phyloP scores from a whole-genome alignment of 2,888 invertebrate genomes.

The Barypeithes pellucidus region DNA sequence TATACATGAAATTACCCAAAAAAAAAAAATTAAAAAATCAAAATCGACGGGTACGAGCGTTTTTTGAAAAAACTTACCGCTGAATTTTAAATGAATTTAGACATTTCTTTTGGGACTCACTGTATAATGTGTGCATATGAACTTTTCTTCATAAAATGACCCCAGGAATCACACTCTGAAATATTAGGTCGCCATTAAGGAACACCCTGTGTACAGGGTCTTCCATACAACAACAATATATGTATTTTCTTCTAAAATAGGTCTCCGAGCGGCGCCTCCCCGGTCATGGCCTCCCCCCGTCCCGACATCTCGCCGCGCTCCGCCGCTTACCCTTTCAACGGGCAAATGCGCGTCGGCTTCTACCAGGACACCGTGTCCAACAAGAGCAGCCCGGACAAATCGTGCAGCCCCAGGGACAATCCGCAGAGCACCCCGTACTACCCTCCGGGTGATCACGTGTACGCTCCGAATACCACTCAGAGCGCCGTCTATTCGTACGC shows the following conservation, averaged over 20 bases:
- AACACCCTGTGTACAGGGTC: too few relatives aligned
- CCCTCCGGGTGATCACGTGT: constrained; percentile 72
- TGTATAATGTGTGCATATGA: too few relatives aligned
- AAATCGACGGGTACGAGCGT: too few relatives aligned
- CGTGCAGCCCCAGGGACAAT: constrained; percentile 85
- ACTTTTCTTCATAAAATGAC: too few relatives aligned
- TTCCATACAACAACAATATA: too few relatives aligned
- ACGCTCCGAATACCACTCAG: constrained; percentile 74
- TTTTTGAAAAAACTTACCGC: too few relatives aligned
- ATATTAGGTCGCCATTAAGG: too few relatives aligned
- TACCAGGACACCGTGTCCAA: constrained; percentile 91
- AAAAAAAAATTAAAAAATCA: too few relatives aligned
- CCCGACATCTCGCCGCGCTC: constrained; percentile 79
- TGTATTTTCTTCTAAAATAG: constrained; percentile 59
- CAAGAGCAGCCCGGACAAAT: constrained; percentile 88
- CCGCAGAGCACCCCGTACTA: constrained; percentile 76
- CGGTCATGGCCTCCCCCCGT: constrained; percentile 79
- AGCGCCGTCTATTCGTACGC: constrained; percentile 58
- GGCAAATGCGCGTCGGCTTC: constrained; percentile 89
- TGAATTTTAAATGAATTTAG: too few relatives aligned
- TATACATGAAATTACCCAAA: too few relatives aligned
- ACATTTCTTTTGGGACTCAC: too few relatives aligned
- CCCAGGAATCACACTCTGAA: too few relatives aligned
- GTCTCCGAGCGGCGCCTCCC: constrained; percentile 80
- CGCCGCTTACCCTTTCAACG: constrained; percentile 84